These are phyloP conservation scores for Thalassarche chlororhynchos DNA, from an alignment of 2,113 vertebrate genomes.

Conservation along the genomic window DNA sequence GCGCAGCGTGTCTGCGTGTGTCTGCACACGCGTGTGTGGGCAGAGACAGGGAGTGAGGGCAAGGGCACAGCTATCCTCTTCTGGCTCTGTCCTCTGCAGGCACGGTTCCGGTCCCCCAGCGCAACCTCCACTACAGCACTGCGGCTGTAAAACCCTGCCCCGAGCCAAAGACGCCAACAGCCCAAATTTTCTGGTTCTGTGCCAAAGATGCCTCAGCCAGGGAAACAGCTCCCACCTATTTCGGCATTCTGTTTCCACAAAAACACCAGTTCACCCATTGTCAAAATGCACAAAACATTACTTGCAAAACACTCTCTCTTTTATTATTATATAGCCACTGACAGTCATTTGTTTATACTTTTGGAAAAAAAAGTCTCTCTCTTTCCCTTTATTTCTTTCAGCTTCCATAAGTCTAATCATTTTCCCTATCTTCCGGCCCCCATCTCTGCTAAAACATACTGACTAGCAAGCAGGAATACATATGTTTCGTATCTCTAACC, in stretches of 20 bases:
- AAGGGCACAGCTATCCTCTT: neutral
- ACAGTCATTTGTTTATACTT: neutral
- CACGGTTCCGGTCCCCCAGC: fast-evolving
- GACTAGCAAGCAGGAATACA: neutral
- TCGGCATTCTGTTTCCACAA: neutral
- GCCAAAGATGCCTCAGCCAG: neutral
- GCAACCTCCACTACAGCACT: fast-evolving
- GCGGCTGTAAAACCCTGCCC: neutral
- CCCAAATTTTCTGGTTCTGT: neutral
- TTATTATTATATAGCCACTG: neutral
- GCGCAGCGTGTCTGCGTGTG: fast-evolving
- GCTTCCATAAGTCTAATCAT: neutral
- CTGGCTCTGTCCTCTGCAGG: neutral
- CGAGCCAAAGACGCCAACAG: neutral
- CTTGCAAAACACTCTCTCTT: neutral
- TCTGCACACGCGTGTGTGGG: fast-evolving
- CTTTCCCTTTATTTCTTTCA: neutral
- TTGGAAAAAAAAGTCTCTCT: neutral
- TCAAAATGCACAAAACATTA: neutral
- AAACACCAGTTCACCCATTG: neutral
- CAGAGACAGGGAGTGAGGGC: neutral
- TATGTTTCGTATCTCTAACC: neutral
- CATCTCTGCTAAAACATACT: neutral
- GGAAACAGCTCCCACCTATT: neutral
- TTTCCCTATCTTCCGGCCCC: neutral